Base-by-base conservation (phyloP, 1,140 invertebrate genomes). In the Metopolophium dirhodum region DNA sequence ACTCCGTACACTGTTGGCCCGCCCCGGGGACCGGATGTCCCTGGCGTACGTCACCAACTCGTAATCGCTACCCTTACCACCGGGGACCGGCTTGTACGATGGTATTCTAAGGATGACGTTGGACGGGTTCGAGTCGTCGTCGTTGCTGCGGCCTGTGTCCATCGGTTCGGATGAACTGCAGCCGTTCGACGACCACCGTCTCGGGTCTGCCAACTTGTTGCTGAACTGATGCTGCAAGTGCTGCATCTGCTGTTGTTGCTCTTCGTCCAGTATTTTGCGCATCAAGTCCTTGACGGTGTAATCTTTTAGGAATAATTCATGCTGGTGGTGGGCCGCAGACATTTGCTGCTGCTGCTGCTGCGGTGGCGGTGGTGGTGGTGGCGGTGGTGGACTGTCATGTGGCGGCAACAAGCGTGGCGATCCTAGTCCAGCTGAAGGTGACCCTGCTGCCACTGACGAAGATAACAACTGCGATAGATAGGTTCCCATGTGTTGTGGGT, bases 81-180 rank as follows among this genome's bases (percentile, higher is more conserved):
- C 95, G 57, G 94, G 94, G 94, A 96, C 95, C 95, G 97, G 97
- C 95, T 97, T 98, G 96, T 97, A 98, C 96, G 97, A 98, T 96
- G 98, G 98, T 97, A 98, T 98, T 96, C 98, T 98, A 94, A 98
- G 96, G 95, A 98, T 98, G 95, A 97, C 97, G 95, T 96, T 96
- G 94, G 96, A 95, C 93, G 96, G 95, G 23, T 93, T 92, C 23
- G 94, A 93, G 18, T 94, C 94, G 30, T 94, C 86, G 49, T 93
- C 61, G 82, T 93, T 86, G 49, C 41, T 49, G 9, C 91, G 45
- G 14, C n/a, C 68, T 7, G 91, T 45, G 49, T 93, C 91, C 91
- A 86, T 90, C 35, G 86, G 49, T 90, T 87, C 54, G 47, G 90
- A 51, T 51, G 51, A 82, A 91, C 90, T n/a, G 92, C 93, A 68